A percentile compares a stretch with the other conserved stretches of the same genome.
These are phyloP conservation scores for Callocephalon fimbriatum DNA, from an alignment of 2,113 vertebrate genomes.

Conservation along the genomic window DNA sequence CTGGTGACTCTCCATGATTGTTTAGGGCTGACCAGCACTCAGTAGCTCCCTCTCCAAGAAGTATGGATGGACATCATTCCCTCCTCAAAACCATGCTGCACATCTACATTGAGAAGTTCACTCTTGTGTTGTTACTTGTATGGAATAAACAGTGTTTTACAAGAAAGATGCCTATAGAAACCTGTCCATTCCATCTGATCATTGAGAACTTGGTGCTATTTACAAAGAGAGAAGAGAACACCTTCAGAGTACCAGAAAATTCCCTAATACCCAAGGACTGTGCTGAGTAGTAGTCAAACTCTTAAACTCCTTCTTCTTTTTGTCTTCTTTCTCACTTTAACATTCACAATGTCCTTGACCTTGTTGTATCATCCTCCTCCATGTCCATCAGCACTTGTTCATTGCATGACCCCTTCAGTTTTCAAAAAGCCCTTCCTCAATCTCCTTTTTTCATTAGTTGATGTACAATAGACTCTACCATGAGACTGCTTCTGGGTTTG, in stretches of 20 bases:
- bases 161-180: background rate
- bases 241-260: background rate
- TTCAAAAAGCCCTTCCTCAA: background rate
- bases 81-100: background rate
- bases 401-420: background rate
- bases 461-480: background rate
- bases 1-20: background rate
- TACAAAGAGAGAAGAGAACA: background rate
- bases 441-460: conserved; percentile 6
- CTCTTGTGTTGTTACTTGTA: background rate
- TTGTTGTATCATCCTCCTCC: background rate
- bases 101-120: background rate
- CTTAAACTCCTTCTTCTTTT: background rate
- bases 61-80: accelerated
- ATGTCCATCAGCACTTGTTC: background rate
- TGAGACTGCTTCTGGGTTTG: conserved; percentile 8
- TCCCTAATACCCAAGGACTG: background rate
- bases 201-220: background rate
- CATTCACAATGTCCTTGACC: background rate
- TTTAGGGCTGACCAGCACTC: background rate
- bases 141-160: background rate
- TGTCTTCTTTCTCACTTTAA: background rate
- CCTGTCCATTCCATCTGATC: background rate
- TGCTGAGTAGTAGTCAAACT: background rate
- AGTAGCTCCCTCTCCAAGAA: background rate